Percentiles rank a stretch among this genome's conserved stretches.
Evolutionary conservation across 2,113 vertebrate species (phyloP).

Genomic region (Pardalotus punctatus): DNA sequence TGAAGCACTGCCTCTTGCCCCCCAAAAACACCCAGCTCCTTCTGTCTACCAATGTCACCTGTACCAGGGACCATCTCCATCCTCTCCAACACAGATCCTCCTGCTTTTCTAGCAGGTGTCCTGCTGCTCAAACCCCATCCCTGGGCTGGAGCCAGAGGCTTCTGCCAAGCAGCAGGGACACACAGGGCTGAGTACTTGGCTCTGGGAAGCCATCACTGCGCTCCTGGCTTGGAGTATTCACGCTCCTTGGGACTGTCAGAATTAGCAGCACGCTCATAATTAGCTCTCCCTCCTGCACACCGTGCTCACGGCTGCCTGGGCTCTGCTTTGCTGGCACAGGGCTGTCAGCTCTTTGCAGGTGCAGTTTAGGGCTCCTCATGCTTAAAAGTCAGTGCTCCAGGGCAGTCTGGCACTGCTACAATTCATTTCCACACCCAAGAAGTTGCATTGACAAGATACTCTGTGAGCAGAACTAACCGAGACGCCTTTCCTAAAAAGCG

Average conservation of each 20-base stretch:
- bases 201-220: rapidly evolving
- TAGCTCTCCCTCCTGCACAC: not conserved
- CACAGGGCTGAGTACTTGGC: not conserved
- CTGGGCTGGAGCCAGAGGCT: not conserved
- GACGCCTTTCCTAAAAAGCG: not conserved
- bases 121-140: not conserved
- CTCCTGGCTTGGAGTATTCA: not conserved
- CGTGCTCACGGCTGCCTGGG: not conserved
- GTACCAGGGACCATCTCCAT: not conserved
- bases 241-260: not conserved
- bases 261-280: not conserved
- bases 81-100: not conserved
- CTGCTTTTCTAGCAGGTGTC: not conserved
- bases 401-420: not conserved
- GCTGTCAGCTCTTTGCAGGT: not conserved
- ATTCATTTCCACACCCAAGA: not conserved
- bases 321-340: not conserved
- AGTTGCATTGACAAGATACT: not conserved
- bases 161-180: not conserved
- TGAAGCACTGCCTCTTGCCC: not conserved
- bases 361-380: not conserved
- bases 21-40: not conserved
- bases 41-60: not conserved
- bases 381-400: not conserved
- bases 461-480: not conserved